These are phyloP conservation scores for Lordiphosa fenestrarum DNA, from an alignment of 2,888 invertebrate species.

Conservation along the genomic window DNA sequence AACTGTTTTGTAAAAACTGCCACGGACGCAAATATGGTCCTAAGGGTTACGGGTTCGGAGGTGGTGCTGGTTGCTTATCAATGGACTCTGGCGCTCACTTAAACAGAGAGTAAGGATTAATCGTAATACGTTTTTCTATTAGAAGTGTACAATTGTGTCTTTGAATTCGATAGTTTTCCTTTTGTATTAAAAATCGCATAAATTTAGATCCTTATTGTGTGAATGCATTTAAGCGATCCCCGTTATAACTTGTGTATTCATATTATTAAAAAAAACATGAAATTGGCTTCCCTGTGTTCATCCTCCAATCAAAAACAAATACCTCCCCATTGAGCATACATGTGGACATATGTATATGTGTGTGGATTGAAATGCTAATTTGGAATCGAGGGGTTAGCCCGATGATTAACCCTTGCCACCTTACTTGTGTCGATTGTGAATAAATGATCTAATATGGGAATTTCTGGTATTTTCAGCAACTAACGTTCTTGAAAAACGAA, in stretches of 20 bases:
- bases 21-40: conserved; percentile 99
- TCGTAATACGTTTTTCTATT: conserved; percentile 35
- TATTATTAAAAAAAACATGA: conserved; percentile 5
- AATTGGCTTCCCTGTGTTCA: conserved; percentile 1
- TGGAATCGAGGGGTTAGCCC: too few species aligned
- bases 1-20: conserved; percentile 96
- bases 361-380: too few species aligned
- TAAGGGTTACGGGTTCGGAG: conserved; percentile 98
- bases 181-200: conserved; percentile 38
- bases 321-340: neutral
- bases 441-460: conserved; percentile 3
- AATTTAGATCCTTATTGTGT: conserved; percentile 14
- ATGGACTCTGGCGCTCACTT: conserved; percentile 97
- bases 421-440: neutral
- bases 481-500: conserved; percentile 18
- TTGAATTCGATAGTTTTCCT: conserved; percentile 35
- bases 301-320: neutral
- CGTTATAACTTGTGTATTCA: conserved; percentile 8
- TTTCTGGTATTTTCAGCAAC: conserved; percentile 19
- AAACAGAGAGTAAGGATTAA: conserved; percentile 88
- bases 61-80: conserved; percentile 97
- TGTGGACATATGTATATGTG: too few species aligned
- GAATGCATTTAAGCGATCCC: conserved; percentile 8
- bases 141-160: conserved; percentile 32
- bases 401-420: neutral